Percentiles rank a stretch among this genome's conserved stretches.
Conservation (phyloP, 37 sponge, comb jelly and placozoan genomes). For the Agelas oroides region DNA sequence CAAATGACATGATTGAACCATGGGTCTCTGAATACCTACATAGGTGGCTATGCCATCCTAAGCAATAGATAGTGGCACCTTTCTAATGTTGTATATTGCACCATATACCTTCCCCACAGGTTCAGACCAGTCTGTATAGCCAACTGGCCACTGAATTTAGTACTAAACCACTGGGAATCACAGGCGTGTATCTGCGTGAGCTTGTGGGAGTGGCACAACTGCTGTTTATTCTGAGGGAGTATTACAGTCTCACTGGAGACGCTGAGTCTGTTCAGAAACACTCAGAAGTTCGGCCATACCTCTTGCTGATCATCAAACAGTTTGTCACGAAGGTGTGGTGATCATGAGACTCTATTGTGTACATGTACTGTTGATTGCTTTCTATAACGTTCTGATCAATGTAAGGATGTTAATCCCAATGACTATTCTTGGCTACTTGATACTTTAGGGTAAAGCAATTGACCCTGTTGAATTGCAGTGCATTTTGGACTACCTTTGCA, state of each 20-base stretch:
- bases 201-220: slow-evolving; percentile 56
- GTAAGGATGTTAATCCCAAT: no score
- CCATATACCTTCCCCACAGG: slow-evolving; percentile 21
- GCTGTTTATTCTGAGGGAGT: slow-evolving; percentile 66
- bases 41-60: no score
- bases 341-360: no score
- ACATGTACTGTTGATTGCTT: no score
- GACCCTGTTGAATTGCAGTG: slow-evolving; percentile 57
- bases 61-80: no score
- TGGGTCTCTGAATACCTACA: no score
- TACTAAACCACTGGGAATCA: slow-evolving; percentile 14
- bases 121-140: slow-evolving; percentile 75
- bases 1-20: no score
- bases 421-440: no score
- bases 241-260: slow-evolving; percentile 51
- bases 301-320: slow-evolving; percentile 71
- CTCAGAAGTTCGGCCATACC: slow-evolving; percentile 56
- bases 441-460: slow-evolving; percentile 69
- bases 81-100: no score
- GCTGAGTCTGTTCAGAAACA: not conserved
- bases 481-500: slow-evolving; percentile 62
- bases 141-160: slow-evolving; percentile 66
- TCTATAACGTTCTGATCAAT: no score
- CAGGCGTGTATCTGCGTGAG: slow-evolving; percentile 52
- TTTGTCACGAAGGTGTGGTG: slow-evolving; percentile 70